These are phyloP conservation scores for Calycopis cecrops DNA, from an alignment of 1,140 invertebrate genomes.

Conservation along the genomic window DNA sequence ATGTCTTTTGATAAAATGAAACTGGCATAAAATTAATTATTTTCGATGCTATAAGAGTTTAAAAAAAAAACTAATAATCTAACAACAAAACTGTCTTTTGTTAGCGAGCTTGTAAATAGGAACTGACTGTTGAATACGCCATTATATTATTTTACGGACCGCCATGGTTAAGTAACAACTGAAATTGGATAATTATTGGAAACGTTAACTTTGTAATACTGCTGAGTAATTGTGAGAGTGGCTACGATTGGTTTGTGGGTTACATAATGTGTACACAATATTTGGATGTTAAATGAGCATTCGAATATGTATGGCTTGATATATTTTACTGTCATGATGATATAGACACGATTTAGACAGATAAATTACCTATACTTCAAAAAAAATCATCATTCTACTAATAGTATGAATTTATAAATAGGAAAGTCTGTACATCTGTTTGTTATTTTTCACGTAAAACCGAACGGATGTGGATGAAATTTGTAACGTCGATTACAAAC, in stretches of 20 bases:
- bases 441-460: no score
- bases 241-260: not conserved
- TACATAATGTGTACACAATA: not conserved
- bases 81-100: slow-evolving; percentile 43
- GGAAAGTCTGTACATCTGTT: no score
- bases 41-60: slow-evolving; percentile 5
- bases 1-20: slow-evolving; percentile 23
- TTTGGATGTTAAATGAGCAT: no score
- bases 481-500: no score
- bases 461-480: no score
- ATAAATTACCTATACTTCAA: no score
- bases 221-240: slow-evolving; percentile 2
- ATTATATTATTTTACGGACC: slow-evolving; percentile 35
- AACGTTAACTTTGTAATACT: not conserved
- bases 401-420: no score
- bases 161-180: slow-evolving; percentile 14
- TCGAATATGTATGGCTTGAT: no score
- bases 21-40: slow-evolving; percentile 27
- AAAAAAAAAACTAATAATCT: slow-evolving; percentile 30
- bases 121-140: slow-evolving; percentile 30
- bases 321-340: no score
- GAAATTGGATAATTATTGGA: slow-evolving; percentile 4
- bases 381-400: no score
- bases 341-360: no score
- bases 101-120: slow-evolving; percentile 45